Base-by-base conservation (phyloP, 30 jellyfish, hydroid and myxozoan species). In the Hydra vulgaris region DNA sequence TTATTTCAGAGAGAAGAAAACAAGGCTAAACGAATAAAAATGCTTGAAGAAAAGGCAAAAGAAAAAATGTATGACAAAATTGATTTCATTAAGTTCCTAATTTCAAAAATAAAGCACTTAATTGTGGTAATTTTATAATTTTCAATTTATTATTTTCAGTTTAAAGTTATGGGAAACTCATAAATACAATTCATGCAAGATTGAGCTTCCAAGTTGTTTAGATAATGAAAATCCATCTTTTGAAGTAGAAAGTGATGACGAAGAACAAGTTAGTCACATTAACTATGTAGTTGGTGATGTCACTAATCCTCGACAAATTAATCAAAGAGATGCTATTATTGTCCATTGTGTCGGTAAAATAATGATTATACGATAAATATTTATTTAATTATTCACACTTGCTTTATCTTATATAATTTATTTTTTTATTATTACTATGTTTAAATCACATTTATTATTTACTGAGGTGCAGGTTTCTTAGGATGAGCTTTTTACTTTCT, bases 211-310 rank as follows among this genome's bases (percentile, higher is more conserved):
- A 0, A 85, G 74, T 52, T 61, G 26, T 53, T 87, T 21, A 0
- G 67, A 40, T 75, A 81, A 74, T 23, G 70, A 20, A n/a, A 74
- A 23, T 0, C 25, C 26, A 15, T 69, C 83, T 5, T 22, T 22
- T 12, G 83, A 54, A 0, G 87, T 74, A 27, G 96, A 87, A 4
- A 69, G 85, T 24, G 96, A 77, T 7, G 95, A 81, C 24, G 88
- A 78, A 0, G 95, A 85, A 8, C 77, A 53, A 15, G 92, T 70
- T 18, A 24, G 27, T 1, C 95, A 86, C 66, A 79, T 91, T 22
- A 25, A 83, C 23, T 91, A 91, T 73, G 92, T 83, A 73, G 98
- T 91, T 71, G 98, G 98, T 71, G 98, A 91, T 74, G 96, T 91
- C 54, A 85, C 95, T n/a, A 76, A 70, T 27, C 98, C 98, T n/a